phyloP scores from a whole-genome alignment of 1,140 invertebrate genomes.

The Idris sp. region DNA sequence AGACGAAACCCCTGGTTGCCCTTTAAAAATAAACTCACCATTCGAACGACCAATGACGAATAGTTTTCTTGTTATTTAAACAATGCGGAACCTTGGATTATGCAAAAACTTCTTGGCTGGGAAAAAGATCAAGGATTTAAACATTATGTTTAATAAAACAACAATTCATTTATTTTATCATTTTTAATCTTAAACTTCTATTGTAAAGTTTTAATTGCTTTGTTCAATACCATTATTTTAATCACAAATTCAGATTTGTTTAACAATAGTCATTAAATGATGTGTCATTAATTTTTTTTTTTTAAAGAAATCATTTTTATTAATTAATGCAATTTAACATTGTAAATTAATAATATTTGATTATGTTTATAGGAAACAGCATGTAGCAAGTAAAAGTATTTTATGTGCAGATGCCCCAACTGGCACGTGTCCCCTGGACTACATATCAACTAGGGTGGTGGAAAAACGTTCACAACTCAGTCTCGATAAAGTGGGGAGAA shows the following conservation, averaged over 20 bases:
- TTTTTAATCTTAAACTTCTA: no score
- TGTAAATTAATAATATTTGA: no score
- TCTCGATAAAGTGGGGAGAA: conserved; percentile 2
- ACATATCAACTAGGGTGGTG: conserved; percentile 35
- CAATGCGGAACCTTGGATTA: conserved; percentile 27
- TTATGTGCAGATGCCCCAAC: conserved; percentile 55
- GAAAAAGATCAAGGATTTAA: conserved; percentile 22
- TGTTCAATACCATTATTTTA: no score
- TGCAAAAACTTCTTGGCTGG: conserved; percentile 18
- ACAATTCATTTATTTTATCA: no score
- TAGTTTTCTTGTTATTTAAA: conserved; percentile 18
- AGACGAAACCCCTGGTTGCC: conserved; percentile 19
- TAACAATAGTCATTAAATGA: no score
- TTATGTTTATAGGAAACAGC: background rate
- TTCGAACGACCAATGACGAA: conserved; percentile 16
- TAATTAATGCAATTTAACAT: no score
- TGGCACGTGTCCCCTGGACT: conserved; percentile 54
- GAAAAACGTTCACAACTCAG: conserved; percentile 17
- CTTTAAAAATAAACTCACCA: conserved; percentile 34
- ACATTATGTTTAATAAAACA: background rate
- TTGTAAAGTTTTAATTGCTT: no score
- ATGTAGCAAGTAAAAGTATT: conserved; percentile 4
- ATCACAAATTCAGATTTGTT: no score
- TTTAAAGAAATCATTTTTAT: no score
- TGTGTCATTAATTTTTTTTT: no score